Percentiles rank a stretch among this genome's conserved stretches.
These are phyloP conservation scores for Clarias fuscus DNA, from an alignment of 2,797 vertebrate species.

Conservation along the genomic window DNA sequence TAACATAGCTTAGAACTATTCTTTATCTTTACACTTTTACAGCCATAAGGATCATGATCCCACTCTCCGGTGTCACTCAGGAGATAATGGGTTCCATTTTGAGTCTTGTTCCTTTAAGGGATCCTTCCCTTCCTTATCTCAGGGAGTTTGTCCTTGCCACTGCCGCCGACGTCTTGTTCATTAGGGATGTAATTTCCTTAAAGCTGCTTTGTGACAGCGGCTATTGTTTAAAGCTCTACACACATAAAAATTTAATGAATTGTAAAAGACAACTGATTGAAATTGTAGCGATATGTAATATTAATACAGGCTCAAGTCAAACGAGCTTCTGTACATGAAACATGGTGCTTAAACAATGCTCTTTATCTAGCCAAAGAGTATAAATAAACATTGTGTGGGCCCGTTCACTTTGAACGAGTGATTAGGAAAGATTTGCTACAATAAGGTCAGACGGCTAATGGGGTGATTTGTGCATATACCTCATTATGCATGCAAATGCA, in stretches of 20 bases:
- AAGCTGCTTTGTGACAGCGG: not conserved
- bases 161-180: not conserved
- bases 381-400: constrained; percentile 8
- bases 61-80: not conserved
- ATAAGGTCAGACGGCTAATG: constrained; percentile 1
- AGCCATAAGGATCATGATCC: not conserved
- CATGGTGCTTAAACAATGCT: not conserved
- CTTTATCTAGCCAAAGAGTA: not conserved
- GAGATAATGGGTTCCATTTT: not conserved
- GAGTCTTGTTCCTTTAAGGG: not conserved
- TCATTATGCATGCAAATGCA: constrained; percentile 8
- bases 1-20: not conserved
- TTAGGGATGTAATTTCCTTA: constrained; percentile 2
- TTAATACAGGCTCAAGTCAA: not conserved
- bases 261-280: not conserved
- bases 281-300: not conserved
- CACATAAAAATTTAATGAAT: not conserved
- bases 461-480: not conserved
- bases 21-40: not conserved
- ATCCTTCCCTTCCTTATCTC: not conserved
- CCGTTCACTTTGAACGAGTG: not conserved
- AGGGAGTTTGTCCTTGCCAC: not conserved
- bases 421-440: not conserved
- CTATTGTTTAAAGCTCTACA: not conserved
- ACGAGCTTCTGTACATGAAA: not conserved